Evolutionary conservation across 2,888 invertebrate genomes (phyloP).

Genomic region (Hololepta plana): DNA sequence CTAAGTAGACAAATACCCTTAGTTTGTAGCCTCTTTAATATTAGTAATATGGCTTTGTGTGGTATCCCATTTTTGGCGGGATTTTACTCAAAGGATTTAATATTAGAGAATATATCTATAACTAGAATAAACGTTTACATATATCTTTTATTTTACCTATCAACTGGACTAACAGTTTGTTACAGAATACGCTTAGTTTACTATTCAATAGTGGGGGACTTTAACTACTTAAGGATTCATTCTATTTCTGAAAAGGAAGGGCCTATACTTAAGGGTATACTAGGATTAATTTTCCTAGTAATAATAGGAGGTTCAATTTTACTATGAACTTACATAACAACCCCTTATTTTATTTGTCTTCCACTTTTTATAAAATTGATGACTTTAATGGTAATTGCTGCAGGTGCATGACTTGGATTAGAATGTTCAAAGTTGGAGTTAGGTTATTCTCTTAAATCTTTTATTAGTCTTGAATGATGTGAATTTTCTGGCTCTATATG

Average conservation of each 20-base stretch:
- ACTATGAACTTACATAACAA: slow-evolving; percentile 35
- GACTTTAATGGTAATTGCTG: slow-evolving; percentile 31
- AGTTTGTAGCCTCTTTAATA: slow-evolving; percentile 45
- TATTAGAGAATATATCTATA: slow-evolving; percentile 37
- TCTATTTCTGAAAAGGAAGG: slow-evolving; percentile 32
- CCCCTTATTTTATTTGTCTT: slow-evolving; percentile 34
- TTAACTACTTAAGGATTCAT: slow-evolving; percentile 30
- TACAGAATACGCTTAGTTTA: slow-evolving; percentile 37
- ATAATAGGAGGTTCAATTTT: slow-evolving; percentile 34
- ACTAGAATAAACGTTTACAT: slow-evolving; percentile 33
- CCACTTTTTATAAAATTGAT: slow-evolving; percentile 32
- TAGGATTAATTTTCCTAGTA: slow-evolving; percentile 30
- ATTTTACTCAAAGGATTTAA: slow-evolving; percentile 44
- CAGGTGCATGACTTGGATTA: slow-evolving; percentile 27
- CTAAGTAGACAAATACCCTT: slow-evolving; percentile 32
- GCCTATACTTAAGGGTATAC: slow-evolving; percentile 27
- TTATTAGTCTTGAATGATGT: slow-evolving; percentile 15
- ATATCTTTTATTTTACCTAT: slow-evolving; percentile 36
- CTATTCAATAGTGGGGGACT: slow-evolving; percentile 33
- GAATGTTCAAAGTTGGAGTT: slow-evolving; percentile 28
- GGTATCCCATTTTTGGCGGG: slow-evolving; percentile 44
- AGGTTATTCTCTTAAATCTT: slow-evolving; percentile 25
- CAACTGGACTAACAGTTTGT: slow-evolving; percentile 37
- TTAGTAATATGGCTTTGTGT: slow-evolving; percentile 41
- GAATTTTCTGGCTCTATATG: slow-evolving; percentile 29